Base-by-base conservation (phyloP, 2,797 vertebrate species). In the Tragelaphus oryx region DNA sequence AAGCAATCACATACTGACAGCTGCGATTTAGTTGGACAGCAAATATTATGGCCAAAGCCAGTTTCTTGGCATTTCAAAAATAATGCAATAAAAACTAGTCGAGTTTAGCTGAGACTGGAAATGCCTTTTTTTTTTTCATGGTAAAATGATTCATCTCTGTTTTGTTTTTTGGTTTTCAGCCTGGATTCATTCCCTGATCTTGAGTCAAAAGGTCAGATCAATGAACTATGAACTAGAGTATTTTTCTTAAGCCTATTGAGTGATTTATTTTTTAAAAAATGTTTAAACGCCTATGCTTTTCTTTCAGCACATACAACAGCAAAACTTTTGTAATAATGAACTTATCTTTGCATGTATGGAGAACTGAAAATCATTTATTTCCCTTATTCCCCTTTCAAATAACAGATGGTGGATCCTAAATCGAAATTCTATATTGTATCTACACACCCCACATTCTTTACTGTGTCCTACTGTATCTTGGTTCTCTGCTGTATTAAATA, bases 401-500 rank as follows among this genome's bases (percentile, higher is more conserved):
- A 96, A 95, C 92, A 97, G 89, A 80, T 93, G 30, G 28, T 93
- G 96, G 93, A 94, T 89, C 60, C 88, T 95, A 97, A 95, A 57
- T 83, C 7, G 30, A 89, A 91, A 28, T 71, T 75, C 80, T 97
- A 76, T 91, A 94, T 55, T 98, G 97, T 97, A 84, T 93, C 89
- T 87, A 83, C 94, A 95, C 92, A 93, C 81, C 94, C 95, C 97
- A 97, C 94, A 59, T 54, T 78, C 85, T 91, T 89, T 89, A 30
- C 81, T 96, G 89, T 96, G 98, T 89, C 83, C 54, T 93, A 86
- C 83, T 97, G 92, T 97, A 92, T 88, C 86, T 90, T 89, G 94
- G 92, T 76, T 97, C 96, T 95, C 94, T 97, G 97, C 97, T 95
- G 12, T 97, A 98, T 98, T 98, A 98, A 98, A 97, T 37, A 93